Conservation (phyloP, 2,113 vertebrate genomes). For the Semnornis frantzii region DNA sequence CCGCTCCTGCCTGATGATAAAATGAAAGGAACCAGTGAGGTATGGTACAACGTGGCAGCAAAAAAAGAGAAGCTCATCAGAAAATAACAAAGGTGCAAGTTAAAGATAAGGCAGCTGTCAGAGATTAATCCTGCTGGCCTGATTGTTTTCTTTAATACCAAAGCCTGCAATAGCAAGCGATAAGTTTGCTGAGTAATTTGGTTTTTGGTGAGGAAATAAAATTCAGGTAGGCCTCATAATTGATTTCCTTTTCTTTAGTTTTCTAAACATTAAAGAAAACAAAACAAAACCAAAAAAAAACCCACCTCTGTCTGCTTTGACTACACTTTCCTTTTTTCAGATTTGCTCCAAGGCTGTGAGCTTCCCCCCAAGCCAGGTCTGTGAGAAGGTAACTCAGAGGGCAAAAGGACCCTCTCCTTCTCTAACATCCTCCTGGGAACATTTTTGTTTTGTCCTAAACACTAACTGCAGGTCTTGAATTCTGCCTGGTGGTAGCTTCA, state of each 20-base stretch:
- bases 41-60: slow-evolving; percentile 95
- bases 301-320: slow-evolving; percentile 81
- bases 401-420: background rate
- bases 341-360: background rate
- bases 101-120: slow-evolving; percentile 99
- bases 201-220: slow-evolving; percentile 98
- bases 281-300: slow-evolving; percentile 58
- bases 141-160: slow-evolving; percentile 99
- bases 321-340: slow-evolving; percentile 71
- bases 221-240: slow-evolving; percentile 99
- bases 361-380: background rate
- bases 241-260: slow-evolving; percentile 96
- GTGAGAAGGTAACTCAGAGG: background rate
- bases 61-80: slow-evolving; percentile 98
- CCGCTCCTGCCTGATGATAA: slow-evolving; percentile 91
- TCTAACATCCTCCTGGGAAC: background rate
- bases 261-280: slow-evolving; percentile 88
- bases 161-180: slow-evolving; percentile 98
- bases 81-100: slow-evolving; percentile 99
- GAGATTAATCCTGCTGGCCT: slow-evolving; percentile 99
- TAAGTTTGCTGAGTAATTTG: slow-evolving; percentile 99
- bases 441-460: background rate
- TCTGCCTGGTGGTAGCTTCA: background rate
- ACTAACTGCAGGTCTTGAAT: background rate
- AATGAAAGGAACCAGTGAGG: slow-evolving; percentile 99